Base-by-base conservation (phyloP, 2,113 vertebrate species). In the Malurus alboscapulatus region DNA sequence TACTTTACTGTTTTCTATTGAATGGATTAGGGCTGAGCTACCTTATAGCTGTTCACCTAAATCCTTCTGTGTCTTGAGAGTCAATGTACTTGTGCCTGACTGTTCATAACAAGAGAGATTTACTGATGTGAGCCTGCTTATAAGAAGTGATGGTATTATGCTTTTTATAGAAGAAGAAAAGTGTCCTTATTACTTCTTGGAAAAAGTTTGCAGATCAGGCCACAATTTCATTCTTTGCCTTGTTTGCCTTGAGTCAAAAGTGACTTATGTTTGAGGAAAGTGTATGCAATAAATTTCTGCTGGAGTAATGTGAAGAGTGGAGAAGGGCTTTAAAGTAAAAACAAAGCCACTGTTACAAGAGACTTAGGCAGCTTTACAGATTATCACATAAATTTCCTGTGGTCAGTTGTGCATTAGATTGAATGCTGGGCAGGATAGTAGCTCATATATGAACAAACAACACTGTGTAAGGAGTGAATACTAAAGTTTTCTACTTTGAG, bases 301-400 rank as follows among this genome's bases (percentile, higher is more conserved):
- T 80, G 81, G 84, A 94, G 75, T 76, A 83, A 55, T 78, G 36
- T 34, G 19, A 86, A 59, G 50, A 47, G 45, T 67, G 26, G 38
- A 69, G 48, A 88, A 95, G 77, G 82, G 78, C 57, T 96, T 92
- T 94, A 48, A 93, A 95, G 45, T 90, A 17, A 65, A 93, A 92
- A 67, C 47, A 81, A 65, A 54, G 44, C 27, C 84, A 54, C 17
- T 55, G 44, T 81, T 95, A 58, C 69, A 91, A 34, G 92, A 90
- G 90, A 51, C 44, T 90, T 57, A 30, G 82, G 53, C 74, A 51
- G 83, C 62, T 93, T 96, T 94, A 87, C 14, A 55, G 87, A 51
- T 90, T 91, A 63, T 87, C 77, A 58, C 75, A 84, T 89, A 73
- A 59, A 92, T 91, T 96, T 91, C 40, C 81, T 89, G 72, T 48